Conservation (phyloP, 2,797 vertebrate species). For the Pantherophis alleghaniensis region DNA sequence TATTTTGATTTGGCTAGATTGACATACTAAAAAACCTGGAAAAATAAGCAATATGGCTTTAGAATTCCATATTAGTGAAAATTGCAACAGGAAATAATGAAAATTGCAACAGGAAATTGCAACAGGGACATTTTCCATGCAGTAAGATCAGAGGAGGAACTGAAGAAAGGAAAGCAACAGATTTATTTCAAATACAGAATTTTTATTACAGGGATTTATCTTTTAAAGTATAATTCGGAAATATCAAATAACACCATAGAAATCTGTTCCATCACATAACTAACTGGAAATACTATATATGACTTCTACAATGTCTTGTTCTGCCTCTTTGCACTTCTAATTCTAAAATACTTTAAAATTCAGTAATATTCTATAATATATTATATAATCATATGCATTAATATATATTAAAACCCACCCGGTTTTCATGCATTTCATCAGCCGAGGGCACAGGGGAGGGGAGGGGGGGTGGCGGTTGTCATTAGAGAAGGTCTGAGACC, state of each 20-base stretch:
- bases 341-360: neutral
- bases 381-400: too few relatives aligned
- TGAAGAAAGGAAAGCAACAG: neutral
- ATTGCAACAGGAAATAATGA: neutral
- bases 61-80: too few relatives aligned
- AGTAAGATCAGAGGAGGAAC: neutral
- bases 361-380: neutral
- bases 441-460: too few relatives aligned
- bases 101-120: neutral
- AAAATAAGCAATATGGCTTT: neutral
- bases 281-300: neutral
- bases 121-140: neutral
- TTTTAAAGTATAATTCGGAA: neutral
- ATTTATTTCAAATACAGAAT: neutral
- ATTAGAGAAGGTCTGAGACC: too few relatives aligned
- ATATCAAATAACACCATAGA: neutral
- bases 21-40: neutral
- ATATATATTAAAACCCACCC: too few relatives aligned
- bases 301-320: neutral
- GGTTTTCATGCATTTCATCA: too few relatives aligned
- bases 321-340: neutral
- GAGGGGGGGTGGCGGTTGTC: too few relatives aligned
- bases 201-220: neutral
- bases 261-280: neutral
- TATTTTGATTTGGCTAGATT: neutral